phyloP scores from a whole-genome alignment of 2,113 vertebrate species.

The Leptobrachium ailaonicum region DNA sequence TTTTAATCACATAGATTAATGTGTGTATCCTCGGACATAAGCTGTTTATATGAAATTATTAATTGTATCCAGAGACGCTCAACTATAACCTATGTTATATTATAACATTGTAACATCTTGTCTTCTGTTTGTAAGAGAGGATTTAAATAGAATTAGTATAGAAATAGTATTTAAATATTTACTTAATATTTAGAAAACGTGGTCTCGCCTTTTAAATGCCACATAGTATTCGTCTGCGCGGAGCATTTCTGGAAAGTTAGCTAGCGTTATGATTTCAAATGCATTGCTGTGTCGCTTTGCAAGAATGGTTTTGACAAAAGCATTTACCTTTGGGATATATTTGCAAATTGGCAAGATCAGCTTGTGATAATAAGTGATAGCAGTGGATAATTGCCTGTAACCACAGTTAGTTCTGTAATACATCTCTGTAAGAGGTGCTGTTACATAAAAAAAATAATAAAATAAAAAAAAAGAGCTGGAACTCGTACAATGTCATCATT shows the following conservation, averaged over 20 bases:
- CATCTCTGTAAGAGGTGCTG: slow-evolving; percentile 17
- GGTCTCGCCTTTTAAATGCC: too few relatives aligned
- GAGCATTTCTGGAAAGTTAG: background rate
- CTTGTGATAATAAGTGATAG: slow-evolving; percentile 43
- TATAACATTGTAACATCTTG: too few relatives aligned
- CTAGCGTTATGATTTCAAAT: background rate
- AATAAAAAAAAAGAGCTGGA: background rate
- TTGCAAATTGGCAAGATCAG: slow-evolving; percentile 45
- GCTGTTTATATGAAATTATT: too few relatives aligned
- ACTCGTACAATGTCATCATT: background rate
- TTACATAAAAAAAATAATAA: background rate
- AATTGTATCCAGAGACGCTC: too few relatives aligned
- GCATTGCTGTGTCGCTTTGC: slow-evolving; percentile 6
- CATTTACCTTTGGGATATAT: slow-evolving; percentile 38
- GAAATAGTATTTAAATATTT: too few relatives aligned
- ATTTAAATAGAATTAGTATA: too few relatives aligned
- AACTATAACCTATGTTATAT: too few relatives aligned
- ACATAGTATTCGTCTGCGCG: background rate
- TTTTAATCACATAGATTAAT: too few relatives aligned
- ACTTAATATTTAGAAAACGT: too few relatives aligned
- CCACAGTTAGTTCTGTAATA: slow-evolving; percentile 24
- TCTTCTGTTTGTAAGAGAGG: too few relatives aligned
- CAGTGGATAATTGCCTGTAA: slow-evolving; percentile 39
- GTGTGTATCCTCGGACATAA: too few relatives aligned
- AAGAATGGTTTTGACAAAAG: slow-evolving; percentile 25